Base-by-base conservation (phyloP, 2,888 invertebrate species). In the Mellilla xanthometata region DNA sequence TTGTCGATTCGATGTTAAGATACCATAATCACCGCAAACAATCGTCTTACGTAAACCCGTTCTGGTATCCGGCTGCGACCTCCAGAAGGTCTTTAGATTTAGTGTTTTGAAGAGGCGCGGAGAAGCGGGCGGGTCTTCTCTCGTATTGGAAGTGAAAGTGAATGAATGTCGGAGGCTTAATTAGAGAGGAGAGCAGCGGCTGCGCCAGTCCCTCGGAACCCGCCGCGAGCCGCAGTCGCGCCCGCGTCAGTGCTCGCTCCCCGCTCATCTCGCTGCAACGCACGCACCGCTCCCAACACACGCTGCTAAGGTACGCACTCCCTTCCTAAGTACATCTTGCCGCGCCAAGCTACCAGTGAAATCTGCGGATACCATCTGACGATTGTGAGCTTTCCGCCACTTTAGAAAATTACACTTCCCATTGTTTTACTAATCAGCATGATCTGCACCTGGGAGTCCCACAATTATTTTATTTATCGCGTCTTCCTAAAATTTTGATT, bases 91-190 rank as follows among this genome's bases (percentile, higher is more conserved):
- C 84, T 82, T 64, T 56, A 61, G 69, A 72, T 72, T 72, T 39
- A 46, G 62, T 69, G 69, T 68, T 65, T 66, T 66, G 68, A 72
- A 73, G 76, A 76, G 76, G 78, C 71, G 74, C 75, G 75, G 70
- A 66, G 73, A 61, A 70, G 72, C 76, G 69, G 73, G 74, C 71
- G 78, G 77, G 70, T 82, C 85, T 76, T 84, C 81, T 80, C 80
- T 79, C 70, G 67, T 77, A 81, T 84, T 87, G 80, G 86, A 89
- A 89, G 89, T 89, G 89, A 89, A 89, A 89, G 89, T 88, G 85
- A 88, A 86, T 86, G 89, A 88, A 85, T 85, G 82, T 76, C 82
- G 70, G 81, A 86, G 85, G 79, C 86, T 89, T 89, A 89, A 88
- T 89, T 89, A 88, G 86, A 88, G 89, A 88, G 82, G 84, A 85